These are phyloP conservation scores for Pica pica DNA, from an alignment of 2,113 vertebrate species.

Conservation along the genomic window DNA sequence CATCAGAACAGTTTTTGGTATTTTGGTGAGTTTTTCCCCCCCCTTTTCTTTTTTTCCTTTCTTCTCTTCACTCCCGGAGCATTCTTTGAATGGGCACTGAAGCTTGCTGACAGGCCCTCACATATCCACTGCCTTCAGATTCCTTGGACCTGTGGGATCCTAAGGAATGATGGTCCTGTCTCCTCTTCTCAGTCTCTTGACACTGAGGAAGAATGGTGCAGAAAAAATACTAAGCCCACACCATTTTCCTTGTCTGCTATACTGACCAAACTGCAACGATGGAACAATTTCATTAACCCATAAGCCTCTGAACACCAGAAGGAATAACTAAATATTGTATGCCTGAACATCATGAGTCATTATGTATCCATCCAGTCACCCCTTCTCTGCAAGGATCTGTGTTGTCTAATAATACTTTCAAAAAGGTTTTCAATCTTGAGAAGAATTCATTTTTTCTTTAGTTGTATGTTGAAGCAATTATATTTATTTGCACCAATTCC, in stretches of 20 bases:
- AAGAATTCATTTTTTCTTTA: neutral
- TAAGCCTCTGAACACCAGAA: neutral
- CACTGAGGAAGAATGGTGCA: conserved; percentile 56
- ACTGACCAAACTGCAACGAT: conserved; percentile 14
- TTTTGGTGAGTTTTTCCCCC: neutral
- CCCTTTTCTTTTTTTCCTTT: neutral
- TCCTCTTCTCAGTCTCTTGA: conserved; percentile 58
- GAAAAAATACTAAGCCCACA: conserved; percentile 49
- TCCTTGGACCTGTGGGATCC: conserved; percentile 25
- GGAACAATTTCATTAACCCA: neutral
- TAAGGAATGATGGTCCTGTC: conserved; percentile 35
- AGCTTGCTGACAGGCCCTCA: conserved; percentile 18
- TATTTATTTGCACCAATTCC: neutral
- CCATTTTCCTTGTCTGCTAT: neutral
- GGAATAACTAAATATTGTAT: neutral
- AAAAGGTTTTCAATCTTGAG: neutral
- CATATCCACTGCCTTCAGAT: conserved; percentile 25
- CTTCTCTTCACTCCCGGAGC: neutral
- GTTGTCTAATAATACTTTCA: neutral
- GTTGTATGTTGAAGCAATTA: neutral
- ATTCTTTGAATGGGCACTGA: neutral
- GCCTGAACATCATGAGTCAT: neutral
- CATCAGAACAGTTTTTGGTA: neutral
- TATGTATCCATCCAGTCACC: neutral
- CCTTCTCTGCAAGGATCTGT: neutral